Evolutionary conservation across 2,888 invertebrate genomes (phyloP).

Genomic region (Harpagoxenus sublaevis): DNA sequence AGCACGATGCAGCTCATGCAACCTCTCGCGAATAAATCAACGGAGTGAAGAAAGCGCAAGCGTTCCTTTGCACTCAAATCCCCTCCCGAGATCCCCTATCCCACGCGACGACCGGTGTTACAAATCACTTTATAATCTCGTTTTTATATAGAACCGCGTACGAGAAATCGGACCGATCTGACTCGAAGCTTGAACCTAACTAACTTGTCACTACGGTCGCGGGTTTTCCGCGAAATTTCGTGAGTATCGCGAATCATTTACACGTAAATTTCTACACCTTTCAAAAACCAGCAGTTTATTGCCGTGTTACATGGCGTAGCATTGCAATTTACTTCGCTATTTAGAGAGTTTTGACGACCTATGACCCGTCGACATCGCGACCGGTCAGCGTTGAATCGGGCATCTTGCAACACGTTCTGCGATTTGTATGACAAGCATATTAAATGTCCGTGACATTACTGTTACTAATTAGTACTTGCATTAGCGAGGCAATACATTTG

Average conservation of each 20-base stretch:
- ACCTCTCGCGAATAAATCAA: slow-evolving; percentile 49
- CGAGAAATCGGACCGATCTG: background rate
- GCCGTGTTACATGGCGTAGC: slow-evolving; percentile 2
- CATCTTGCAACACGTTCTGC: slow-evolving; percentile 36
- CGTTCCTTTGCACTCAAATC: slow-evolving; percentile 19
- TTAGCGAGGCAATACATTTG: slow-evolving; percentile 62
- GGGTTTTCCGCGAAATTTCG: slow-evolving; percentile 41
- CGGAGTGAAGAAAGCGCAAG: slow-evolving; percentile 22
- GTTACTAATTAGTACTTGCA: slow-evolving; percentile 69
- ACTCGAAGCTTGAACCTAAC: background rate
- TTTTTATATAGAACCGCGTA: background rate
- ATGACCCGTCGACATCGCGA: slow-evolving; percentile 28
- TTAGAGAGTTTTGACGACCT: slow-evolving; percentile 43
- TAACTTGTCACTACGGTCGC: slow-evolving; percentile 17
- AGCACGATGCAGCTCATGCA: slow-evolving; percentile 45
- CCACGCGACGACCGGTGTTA: background rate
- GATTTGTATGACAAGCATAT: slow-evolving; percentile 57
- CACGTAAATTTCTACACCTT: slow-evolving; percentile 1
- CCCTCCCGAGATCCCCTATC: background rate
- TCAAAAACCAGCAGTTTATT: slow-evolving; percentile 16
- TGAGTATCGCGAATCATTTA: slow-evolving; percentile 26
- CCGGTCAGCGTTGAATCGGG: slow-evolving; percentile 1
- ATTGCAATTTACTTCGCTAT: slow-evolving; percentile 40
- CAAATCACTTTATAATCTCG: slow-evolving; percentile 43
- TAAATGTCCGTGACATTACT: slow-evolving; percentile 70